Conservation (phyloP, 2,888 invertebrate species). For the Cryptocephalus primarius region DNA sequence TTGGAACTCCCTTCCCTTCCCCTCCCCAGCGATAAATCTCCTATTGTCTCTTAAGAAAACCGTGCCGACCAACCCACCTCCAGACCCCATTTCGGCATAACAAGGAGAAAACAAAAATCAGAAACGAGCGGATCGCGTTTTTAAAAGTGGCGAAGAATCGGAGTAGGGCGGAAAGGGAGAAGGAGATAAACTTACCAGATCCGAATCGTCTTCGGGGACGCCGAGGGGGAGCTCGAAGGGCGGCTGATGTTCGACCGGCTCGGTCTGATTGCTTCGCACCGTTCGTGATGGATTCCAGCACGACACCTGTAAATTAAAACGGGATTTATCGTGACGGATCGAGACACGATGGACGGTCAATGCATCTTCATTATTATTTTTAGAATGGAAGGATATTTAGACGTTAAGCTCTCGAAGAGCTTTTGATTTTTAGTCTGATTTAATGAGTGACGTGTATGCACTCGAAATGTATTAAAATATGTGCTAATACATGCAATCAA, state of each 20-base stretch:
- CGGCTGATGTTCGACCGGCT: slow-evolving; percentile 18
- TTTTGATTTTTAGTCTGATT: too few species aligned
- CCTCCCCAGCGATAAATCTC: too few species aligned
- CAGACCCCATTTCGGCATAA: not conserved
- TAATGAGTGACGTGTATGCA: too few species aligned
- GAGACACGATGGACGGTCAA: not conserved
- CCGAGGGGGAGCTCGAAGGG: slow-evolving; percentile 10
- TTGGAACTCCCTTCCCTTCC: too few species aligned
- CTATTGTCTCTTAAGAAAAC: too few species aligned
- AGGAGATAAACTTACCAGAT: slow-evolving; percentile 20
- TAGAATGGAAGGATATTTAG: too few species aligned
- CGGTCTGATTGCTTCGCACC: slow-evolving; percentile 21
- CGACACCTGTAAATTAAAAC: slow-evolving; percentile 22
- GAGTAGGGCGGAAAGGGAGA: too few species aligned
- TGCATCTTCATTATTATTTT: too few species aligned
- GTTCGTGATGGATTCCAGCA: slow-evolving; percentile 20
- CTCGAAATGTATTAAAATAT: too few species aligned
- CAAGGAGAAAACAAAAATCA: slow-evolving; percentile 8
- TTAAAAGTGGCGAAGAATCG: slow-evolving; percentile 6
- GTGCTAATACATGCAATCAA: too few species aligned
- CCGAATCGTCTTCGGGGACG: slow-evolving; percentile 22
- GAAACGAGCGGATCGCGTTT: slow-evolving; percentile 20
- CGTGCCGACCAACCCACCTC: too few species aligned
- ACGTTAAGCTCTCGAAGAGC: too few species aligned
- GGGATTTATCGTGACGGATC: not conserved